phyloP scores from a whole-genome alignment of 1,140 invertebrate genomes.

The Drosophila sp. region DNA sequence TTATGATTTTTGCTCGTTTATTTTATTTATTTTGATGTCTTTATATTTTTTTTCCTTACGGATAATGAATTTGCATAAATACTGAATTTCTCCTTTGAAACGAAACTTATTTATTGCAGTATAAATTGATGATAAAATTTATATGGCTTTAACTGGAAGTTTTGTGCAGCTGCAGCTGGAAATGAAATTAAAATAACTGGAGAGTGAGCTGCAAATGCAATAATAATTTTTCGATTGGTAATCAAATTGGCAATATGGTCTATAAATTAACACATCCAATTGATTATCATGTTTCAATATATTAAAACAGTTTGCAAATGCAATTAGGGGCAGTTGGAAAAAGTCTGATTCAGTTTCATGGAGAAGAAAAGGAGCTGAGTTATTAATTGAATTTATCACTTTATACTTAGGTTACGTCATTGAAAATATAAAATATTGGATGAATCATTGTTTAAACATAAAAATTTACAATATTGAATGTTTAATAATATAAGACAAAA shows the following conservation, averaged over 20 bases:
- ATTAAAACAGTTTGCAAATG: conserved; percentile 38
- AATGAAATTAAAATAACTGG: conserved; percentile 46
- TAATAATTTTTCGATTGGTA: conserved; percentile 65
- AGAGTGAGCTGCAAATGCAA: background rate
- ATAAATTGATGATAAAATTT: background rate
- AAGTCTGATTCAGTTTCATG: background rate
- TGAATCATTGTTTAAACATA: conserved; percentile 16
- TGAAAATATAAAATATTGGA: background rate
- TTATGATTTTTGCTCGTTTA: conserved; percentile 15
- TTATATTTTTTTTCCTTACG: background rate
- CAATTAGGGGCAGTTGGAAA: conserved; percentile 54
- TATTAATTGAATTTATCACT: conserved; percentile 59
- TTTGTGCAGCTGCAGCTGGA: background rate
- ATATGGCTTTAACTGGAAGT: conserved; percentile 9
- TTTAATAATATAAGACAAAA: too few species aligned
- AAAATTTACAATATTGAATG: background rate
- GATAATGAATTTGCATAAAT: background rate
- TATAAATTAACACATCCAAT: conserved; percentile 58
- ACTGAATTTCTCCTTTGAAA: background rate
- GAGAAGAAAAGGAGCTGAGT: background rate
- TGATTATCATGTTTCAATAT: conserved; percentile 38
- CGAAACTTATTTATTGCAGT: conserved; percentile 8
- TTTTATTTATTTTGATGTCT: background rate
- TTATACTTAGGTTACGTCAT: conserved; percentile 10
- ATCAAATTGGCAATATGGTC: conserved; percentile 43